Base-by-base conservation (phyloP, 1,140 invertebrate genomes). In the Drosophila elegans region DNA sequence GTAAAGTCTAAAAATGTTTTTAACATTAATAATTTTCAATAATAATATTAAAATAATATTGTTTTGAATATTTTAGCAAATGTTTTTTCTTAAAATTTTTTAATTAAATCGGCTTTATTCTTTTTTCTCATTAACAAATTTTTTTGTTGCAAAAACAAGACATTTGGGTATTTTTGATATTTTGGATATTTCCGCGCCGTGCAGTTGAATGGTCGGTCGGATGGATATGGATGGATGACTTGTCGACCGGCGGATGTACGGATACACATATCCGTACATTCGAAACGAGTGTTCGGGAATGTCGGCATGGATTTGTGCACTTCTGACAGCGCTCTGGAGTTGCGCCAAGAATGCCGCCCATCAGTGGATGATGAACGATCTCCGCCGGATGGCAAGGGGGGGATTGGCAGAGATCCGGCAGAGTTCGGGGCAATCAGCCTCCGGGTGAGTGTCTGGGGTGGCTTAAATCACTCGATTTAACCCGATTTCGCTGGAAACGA, bases 301-400 rank as follows among this genome's bases (percentile, higher is more conserved):
- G 29, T 51, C n/a, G 48, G 48, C 69, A 86, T 54, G 74, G 83
- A 77, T 69, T 83, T 86, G 71, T 88, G 83, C 83, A 79, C 57
- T 79, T 72, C 45, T 82, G 82, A 86, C 82, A 86, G 82, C 42
- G 46, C 63, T 78, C 82, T 86, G 82, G 82, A 86, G 82, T 88
- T 82, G 75, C 51, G 82, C 82, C 82, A 86, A 86, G 80, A 86
- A 82, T 86, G 82, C 75, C 67, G 54, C 64, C 27, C 21, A 44
- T 68, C 48, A 21, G 25, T 41, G 53, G 39, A 57, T 76, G 73
- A 76, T 76, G 62, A 41, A 77, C 74, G 74, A 76, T 75, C 68
- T 39, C 57, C 41, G 52, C 13, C 52, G 29, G 16, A 21, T 21
- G 16, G 16, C 16, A 21, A 21, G 16, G 39, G 56, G 25, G 46